Conservation (phyloP, 2,888 invertebrate genomes). For the Eupithecia insigniata region DNA sequence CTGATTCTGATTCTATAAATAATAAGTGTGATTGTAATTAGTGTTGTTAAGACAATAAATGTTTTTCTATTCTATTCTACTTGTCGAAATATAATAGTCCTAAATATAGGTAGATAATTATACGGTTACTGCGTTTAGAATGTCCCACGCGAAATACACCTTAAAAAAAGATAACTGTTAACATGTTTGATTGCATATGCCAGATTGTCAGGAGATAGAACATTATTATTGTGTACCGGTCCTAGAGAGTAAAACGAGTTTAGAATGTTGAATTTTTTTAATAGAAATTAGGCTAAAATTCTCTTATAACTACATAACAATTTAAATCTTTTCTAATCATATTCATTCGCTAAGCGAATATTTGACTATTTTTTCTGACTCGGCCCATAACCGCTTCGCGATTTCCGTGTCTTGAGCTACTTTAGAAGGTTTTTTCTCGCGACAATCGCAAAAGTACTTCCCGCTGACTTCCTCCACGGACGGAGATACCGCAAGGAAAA, state of each 20-base stretch:
- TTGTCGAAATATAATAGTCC: too few relatives aligned
- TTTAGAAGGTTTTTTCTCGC: conserved; percentile 76
- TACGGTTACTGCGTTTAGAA: neutral
- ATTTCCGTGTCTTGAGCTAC: conserved; percentile 79
- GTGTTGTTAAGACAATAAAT: too few relatives aligned
- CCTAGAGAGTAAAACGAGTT: neutral
- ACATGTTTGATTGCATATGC: neutral
- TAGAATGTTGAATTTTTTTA: neutral
- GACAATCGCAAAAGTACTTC: conserved; percentile 86
- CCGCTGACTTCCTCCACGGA: conserved; percentile 85
- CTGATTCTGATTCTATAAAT: too few relatives aligned
- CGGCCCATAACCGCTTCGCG: conserved; percentile 86
- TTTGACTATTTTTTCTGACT: conserved; percentile 85
- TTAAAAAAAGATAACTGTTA: neutral
- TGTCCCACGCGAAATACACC: neutral
- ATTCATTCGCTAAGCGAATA: conserved; percentile 41
- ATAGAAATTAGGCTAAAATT: neutral
- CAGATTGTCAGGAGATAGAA: neutral
- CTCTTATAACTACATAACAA: conserved; percentile 1
- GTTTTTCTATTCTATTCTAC: too few relatives aligned
- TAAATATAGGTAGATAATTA: too few relatives aligned
- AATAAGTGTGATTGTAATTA: too few relatives aligned
- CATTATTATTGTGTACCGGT: neutral
- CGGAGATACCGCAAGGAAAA: conserved; percentile 84
- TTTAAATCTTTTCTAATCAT: neutral